These are phyloP conservation scores for Dreissena polymorpha DNA, from an alignment of 1,140 invertebrate genomes.

Conservation along the genomic window DNA sequence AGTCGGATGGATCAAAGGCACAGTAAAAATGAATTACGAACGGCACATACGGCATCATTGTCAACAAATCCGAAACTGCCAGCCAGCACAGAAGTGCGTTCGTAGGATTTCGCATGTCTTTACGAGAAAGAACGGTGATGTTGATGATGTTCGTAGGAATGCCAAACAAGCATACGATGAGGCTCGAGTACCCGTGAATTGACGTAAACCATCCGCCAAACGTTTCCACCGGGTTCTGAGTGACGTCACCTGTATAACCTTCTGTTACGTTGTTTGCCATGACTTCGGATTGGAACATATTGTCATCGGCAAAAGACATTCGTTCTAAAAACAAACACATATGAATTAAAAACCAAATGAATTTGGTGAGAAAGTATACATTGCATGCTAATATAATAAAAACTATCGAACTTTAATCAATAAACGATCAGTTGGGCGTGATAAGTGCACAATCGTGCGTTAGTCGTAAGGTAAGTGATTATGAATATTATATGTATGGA, in stretches of 20 bases:
- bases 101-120: constrained; percentile 89
- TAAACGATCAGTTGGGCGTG: no score
- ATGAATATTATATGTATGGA: no score
- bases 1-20: constrained; percentile 59
- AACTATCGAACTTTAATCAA: no score
- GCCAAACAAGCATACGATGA: constrained; percentile 92
- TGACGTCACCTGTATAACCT: neutral
- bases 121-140: constrained; percentile 92
- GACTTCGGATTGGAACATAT: constrained; percentile 13
- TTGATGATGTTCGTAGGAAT: constrained; percentile 93
- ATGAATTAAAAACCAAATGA: no score
- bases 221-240: constrained; percentile 50
- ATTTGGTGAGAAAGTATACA: no score
- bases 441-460: no score
- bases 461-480: no score
- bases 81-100: constrained; percentile 91
- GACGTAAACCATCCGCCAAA: constrained; percentile 77
- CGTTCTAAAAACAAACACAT: no score
- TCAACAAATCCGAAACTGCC: constrained; percentile 91
- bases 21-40: constrained; percentile 86
- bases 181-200: constrained; percentile 86
- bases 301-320: no score
- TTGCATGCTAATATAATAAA: no score
- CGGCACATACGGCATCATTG: constrained; percentile 93
- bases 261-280: constrained; percentile 22